Evolutionary conservation across 2,797 vertebrate genomes (phyloP), one percentile per base, ranked within the genome.

Genomic region (Buphagus erythrorhynchus): DNA sequence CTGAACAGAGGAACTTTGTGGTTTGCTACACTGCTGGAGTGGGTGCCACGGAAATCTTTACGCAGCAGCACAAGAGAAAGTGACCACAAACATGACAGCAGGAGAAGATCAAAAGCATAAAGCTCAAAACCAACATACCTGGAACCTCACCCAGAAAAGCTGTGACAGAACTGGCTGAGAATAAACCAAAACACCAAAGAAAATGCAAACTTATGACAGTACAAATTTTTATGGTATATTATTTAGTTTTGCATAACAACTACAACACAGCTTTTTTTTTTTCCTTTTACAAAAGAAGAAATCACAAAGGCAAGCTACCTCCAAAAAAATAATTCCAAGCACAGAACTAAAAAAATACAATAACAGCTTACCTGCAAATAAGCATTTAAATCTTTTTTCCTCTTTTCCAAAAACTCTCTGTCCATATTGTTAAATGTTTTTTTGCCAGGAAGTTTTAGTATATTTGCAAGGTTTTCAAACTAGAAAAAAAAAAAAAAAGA

Each of bases 341-440:
- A 57, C 26, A 74, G 4, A 62, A 45, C 5, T 13, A 62, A 74
- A 83, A 55, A 35, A 58, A 57, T 9, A 12, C 2, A 1, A 0
- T 17, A 83, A 68, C 8, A 59, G 45, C 92, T 97, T 98, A 99
- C 99, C 98, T 99, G 99, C 86, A 99, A 98, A 96, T 99, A 99
- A 46, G 99, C 98, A 96, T 99, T 99, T 95, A 99, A 98, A 98
- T 99, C 99, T 93, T 99, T 99, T 97, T 99, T 99, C 84, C 99
- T 99, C 96, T 99, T 99, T 97, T 99, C 99, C 97, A 99, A 97
- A 96, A 99, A 99, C 66, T 99, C 99, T 98, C 98, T 98, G 98
- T 99, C 99, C 99, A 99, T 99, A 92, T 99, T 99, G 97, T 99
- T 99, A 96, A 99, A 99, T 25, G 99, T 99, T 97, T 99, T 99